Evolutionary conservation across 2,113 vertebrate genomes (phyloP), one percentile per base, ranked within the genome.

Genomic region (Tiliqua scincoides): DNA sequence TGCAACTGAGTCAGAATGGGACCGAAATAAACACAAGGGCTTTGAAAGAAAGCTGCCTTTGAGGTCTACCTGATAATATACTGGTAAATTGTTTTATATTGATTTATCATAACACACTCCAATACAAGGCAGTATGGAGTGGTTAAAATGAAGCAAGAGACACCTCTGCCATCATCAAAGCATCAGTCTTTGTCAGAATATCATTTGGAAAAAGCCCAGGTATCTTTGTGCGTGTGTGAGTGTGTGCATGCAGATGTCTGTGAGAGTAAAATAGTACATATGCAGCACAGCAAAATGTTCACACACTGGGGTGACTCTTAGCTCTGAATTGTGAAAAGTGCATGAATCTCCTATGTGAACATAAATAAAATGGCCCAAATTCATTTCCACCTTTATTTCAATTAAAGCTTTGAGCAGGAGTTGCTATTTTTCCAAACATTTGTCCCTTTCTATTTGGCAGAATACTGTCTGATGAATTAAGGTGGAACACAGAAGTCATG

Each of bases 101-200:
- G 85, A 90, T 83, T 67, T 91, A 87, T 81, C 88, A 84, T 61
- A 1, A 0, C 21, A 4, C 76, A 89, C 73, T 86, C 85, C 75
- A 88, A 84, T 35, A 67, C 23, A 21, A 30, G 43, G 68, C 78
- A 65, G 63, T 7, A 30, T 74, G 91, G 89, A 84, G 10, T 68
- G 83, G 72, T 68, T 84, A 90, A 92, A 67, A 72, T 83, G 84
- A 88, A 92, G 21, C 71, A 84, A 74, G 67, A 90, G 82, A 85
- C 1, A 20, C 17, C 79, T 90, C 27, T 89, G 48, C 40, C 88
- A 88, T 92, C 59, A 57, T 88, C 73, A 85, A 63, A 52, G 40
- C 15, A 37, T 43, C 54, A 72, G 30, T 37, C 54, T 87, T 85
- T 88, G 87, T 85, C 40, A 88, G 40, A 18, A 35, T 62, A 23